These are phyloP conservation scores for Squalus acanthias DNA, from an alignment of 2,797 vertebrate genomes.

Conservation along the genomic window DNA sequence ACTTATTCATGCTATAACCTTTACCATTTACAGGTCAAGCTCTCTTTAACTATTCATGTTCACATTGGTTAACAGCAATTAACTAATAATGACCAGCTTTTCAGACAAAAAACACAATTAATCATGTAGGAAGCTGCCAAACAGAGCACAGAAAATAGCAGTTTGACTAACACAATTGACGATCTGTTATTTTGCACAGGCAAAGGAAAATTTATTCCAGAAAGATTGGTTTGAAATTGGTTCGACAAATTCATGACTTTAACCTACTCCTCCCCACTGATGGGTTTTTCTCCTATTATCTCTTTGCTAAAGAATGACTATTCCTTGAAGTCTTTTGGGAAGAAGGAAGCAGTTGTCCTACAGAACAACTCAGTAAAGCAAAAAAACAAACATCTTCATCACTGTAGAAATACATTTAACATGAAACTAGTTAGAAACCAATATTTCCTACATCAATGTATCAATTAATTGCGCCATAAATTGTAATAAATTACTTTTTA, in stretches of 20 bases:
- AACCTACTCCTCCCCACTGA: background rate
- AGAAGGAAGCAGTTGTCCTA: background rate
- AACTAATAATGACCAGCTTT: slow-evolving; percentile 52
- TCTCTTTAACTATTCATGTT: slow-evolving; percentile 49
- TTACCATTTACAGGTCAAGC: slow-evolving; percentile 49
- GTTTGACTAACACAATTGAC: slow-evolving; percentile 47
- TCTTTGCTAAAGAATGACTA: background rate
- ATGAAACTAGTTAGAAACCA: background rate
- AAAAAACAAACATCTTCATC: background rate
- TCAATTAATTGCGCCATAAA: background rate
- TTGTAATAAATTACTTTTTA: background rate
- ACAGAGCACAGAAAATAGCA: slow-evolving; percentile 42
- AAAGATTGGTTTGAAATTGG: background rate
- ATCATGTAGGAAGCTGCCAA: slow-evolving; percentile 47
- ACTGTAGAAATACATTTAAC: background rate
- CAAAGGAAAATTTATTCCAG: slow-evolving; percentile 45
- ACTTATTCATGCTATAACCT: slow-evolving; percentile 48
- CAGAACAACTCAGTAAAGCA: background rate
- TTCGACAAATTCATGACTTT: background rate
- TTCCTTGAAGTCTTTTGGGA: background rate
- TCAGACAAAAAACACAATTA: slow-evolving; percentile 50
- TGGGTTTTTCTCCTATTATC: background rate
- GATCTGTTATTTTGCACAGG: slow-evolving; percentile 44
- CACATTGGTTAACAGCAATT: slow-evolving; percentile 52
- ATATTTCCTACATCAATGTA: background rate